These are phyloP conservation scores for Mustela lutreola DNA, from an alignment of 2,113 vertebrate species.

Conservation along the genomic window DNA sequence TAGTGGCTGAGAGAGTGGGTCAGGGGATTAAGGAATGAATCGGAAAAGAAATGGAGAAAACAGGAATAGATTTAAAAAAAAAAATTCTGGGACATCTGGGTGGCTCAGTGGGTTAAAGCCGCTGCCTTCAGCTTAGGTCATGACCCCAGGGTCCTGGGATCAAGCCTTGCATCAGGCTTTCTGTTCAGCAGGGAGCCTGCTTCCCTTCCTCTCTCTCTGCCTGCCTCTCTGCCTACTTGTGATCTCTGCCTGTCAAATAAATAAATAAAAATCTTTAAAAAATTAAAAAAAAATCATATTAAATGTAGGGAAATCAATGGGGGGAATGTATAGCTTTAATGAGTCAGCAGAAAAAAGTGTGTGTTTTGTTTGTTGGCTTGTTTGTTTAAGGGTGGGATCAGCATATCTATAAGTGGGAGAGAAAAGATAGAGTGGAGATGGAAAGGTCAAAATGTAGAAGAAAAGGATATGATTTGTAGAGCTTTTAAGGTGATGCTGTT, in stretches of 20 bases:
- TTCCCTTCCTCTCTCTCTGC: no score
- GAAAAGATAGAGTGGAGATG: background rate
- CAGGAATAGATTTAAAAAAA: background rate
- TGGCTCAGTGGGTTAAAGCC: no score
- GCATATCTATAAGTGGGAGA: background rate
- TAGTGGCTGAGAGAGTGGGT: background rate
- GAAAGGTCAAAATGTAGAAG: background rate
- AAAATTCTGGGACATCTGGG: background rate
- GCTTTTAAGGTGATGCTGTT: background rate
- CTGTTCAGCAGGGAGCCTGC: no score
- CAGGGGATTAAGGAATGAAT: background rate
- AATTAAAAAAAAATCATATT: background rate
- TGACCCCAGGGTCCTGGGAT: no score
- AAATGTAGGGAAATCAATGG: background rate
- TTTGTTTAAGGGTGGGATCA: background rate
- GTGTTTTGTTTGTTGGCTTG: background rate
- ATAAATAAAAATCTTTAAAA: no score
- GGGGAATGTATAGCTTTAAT: background rate
- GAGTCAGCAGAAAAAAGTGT: background rate
- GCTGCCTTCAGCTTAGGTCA: no score
- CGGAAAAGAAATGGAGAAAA: background rate
- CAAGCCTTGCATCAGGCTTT: accelerated
- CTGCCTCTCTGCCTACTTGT: no score
- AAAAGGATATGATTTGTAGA: background rate
- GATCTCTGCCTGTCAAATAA: no score